Base-by-base conservation (phyloP, 2,797 vertebrate species). In the Leptodactylus fallax region DNA sequence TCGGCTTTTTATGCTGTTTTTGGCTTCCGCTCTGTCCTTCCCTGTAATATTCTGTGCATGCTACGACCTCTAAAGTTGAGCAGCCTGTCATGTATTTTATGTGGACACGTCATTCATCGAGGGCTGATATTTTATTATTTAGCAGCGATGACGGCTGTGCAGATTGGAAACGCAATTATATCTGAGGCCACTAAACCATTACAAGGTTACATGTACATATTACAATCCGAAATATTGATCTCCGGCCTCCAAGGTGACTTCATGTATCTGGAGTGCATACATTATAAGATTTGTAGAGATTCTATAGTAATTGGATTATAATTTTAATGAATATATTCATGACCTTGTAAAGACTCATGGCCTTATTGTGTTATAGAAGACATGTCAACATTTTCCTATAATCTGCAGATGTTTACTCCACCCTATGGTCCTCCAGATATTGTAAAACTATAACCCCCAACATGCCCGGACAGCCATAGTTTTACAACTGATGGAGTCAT, bases 151-250 rank as follows among this genome's bases (percentile, higher is more conserved):
- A 47, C 45, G 1, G 36, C 36, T 11, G 45, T 47, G 67, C n/a
- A 36, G 63, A 23, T 45, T 71, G 25, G 17, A 67, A 74, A 74
- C 10, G 49, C 71, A 74, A 74, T 74, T 74, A 71, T 74, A 74
- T 74, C 71, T 49, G 8, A 11, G 11, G 71, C 11, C 36, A 72
- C 45, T 74, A 47, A 74, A 49, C 45, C 71, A 74, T 74, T 74
- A 47, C 71, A 74, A 74, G 45, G 71, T 74, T 11, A 74, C 7
- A 7, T 74, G 45, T 9, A 74, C 1, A 2, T 21, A n/a, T 49
- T 21, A 47, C 27, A 0, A 21, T 21, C 71, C 21, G 45, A 21
- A 19, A n/a, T 49, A 49, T 74, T 11, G 8, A 6, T 47, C 7
- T 21, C 9, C 0, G 71, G 36, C 71, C 27, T 74, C 16, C 71